These are phyloP conservation scores for Brienomyrus longianalis DNA, from an alignment of 2,113 vertebrate genomes.

Conservation along the genomic window DNA sequence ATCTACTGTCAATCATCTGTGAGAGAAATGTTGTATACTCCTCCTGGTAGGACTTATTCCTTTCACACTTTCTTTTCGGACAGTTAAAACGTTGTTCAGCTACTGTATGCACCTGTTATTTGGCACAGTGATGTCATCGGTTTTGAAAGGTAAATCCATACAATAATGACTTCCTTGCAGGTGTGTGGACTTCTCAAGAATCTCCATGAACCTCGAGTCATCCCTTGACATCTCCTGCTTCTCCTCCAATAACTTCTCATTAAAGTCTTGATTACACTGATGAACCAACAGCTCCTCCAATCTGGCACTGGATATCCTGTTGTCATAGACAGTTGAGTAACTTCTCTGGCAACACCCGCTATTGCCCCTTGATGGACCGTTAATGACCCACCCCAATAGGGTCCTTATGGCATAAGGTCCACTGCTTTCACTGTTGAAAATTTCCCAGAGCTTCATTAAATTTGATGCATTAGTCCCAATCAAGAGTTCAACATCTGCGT, in stretches of 20 bases:
- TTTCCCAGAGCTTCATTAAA: neutral
- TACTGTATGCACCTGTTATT: neutral
- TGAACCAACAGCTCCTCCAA: constrained; percentile 4
- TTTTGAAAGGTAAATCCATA: constrained; percentile 13
- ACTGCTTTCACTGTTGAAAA: neutral
- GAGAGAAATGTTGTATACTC: neutral
- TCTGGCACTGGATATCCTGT: constrained; percentile 3
- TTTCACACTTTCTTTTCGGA: constrained; percentile 9
- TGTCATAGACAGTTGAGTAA: neutral
- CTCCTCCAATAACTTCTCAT: neutral
- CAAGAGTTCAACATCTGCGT: neutral
- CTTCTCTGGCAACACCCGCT: neutral
- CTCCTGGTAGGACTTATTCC: neutral
- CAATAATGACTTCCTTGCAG: constrained; percentile 9
- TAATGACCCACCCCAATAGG: constrained; percentile 3
- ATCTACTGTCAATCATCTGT: constrained; percentile 9
- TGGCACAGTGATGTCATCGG: neutral
- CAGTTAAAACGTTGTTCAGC: neutral
- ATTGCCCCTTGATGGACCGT: neutral
- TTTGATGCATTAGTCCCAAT: constrained; percentile 9
- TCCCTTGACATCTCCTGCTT: constrained; percentile 13
- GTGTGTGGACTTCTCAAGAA: neutral
- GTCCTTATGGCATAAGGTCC: neutral
- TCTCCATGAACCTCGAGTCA: constrained; percentile 8
- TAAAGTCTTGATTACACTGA: constrained; percentile 14